Evolutionary conservation across 2,113 vertebrate genomes (phyloP).

Genomic region (zebrafish (Danio rerio)): GRCz12tu NC_133184.1:19444501-19445000

Average conservation of each 20-base stretch:
- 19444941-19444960: conserved; percentile 64
- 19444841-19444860: conserved; percentile 54
- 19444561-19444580: conserved; percentile 33
- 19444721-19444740: not conserved
- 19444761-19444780: not conserved
- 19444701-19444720: not conserved
- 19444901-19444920: conserved; percentile 55
- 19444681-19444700: not conserved
- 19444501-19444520: conserved; percentile 11
- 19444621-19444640: conserved; percentile 3
- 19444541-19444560: conserved; percentile 11
- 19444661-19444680: conserved; percentile 13
- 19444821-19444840: conserved; percentile 23
- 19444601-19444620: conserved; percentile 37
- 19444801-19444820: conserved; percentile 24
- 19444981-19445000: conserved; percentile 75
- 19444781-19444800: conserved; percentile 24
- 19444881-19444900: conserved; percentile 45
- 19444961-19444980: conserved; percentile 70
- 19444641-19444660: conserved; percentile 10
- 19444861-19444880: conserved; percentile 24
- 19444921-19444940: conserved; percentile 54
- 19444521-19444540: conserved; percentile 35
- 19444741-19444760: conserved; percentile 11
- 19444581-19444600: conserved; percentile 35